These are phyloP conservation scores for Oreochromis mossambicus DNA, from an alignment of 2,797 vertebrate species.

Conservation along the genomic window DNA sequence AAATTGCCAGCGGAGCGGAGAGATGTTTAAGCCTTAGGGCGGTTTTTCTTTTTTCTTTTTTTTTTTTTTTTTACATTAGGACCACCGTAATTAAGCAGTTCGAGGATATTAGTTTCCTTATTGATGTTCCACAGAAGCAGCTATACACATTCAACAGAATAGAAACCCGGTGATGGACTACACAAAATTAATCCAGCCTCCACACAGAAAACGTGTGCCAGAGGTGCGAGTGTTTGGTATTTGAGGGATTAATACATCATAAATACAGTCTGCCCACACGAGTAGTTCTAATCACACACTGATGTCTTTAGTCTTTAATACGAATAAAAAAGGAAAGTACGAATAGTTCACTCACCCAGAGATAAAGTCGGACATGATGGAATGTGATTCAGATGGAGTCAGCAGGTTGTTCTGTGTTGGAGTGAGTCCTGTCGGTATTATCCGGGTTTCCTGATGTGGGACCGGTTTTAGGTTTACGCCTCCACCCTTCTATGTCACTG, in stretches of 20 bases:
- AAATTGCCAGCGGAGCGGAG: neutral
- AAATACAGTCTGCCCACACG: neutral
- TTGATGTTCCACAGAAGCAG: neutral
- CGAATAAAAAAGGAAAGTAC: neutral
- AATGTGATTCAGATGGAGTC: neutral
- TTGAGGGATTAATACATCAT: neutral
- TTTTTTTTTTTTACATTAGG: neutral
- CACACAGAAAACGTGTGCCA: neutral
- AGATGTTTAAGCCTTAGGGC: neutral
- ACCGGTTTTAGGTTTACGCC: neutral
- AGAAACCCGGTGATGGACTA: neutral
- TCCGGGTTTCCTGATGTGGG: neutral
- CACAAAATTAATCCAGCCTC: neutral
- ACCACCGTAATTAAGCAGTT: neutral
- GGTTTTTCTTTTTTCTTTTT: neutral
- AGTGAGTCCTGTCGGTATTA: neutral
- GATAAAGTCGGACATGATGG: constrained; percentile 14
- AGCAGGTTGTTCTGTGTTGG: neutral
- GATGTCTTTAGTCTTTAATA: neutral
- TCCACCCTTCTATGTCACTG: fast-evolving
- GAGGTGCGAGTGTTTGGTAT: neutral
- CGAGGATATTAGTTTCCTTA: neutral
- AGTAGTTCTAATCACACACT: neutral
- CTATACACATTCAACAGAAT: neutral
- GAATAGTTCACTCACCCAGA: constrained; percentile 22